A percentile compares a stretch with the other conserved stretches of the same genome.
Conservation (phyloP, 2,888 invertebrate genomes). For the Tridacna gigas region DNA sequence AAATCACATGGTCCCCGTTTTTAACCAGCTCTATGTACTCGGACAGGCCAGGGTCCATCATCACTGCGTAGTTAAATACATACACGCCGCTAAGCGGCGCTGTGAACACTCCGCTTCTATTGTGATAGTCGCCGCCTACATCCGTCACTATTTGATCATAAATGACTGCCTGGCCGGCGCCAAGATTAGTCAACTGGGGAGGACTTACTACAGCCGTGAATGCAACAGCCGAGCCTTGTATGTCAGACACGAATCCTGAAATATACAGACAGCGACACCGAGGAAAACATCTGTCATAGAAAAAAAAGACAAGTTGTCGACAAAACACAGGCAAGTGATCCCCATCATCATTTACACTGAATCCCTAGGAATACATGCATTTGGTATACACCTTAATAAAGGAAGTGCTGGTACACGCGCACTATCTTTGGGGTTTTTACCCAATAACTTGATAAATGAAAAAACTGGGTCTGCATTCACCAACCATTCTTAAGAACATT, state of each 20-base stretch:
- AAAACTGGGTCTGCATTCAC: no score
- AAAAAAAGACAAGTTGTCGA: no score
- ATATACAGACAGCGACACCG: neutral
- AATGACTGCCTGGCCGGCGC: constrained; percentile 29
- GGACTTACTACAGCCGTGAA: constrained; percentile 26
- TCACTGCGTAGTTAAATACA: constrained; percentile 30
- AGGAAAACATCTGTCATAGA: no score
- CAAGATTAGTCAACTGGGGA: constrained; percentile 14
- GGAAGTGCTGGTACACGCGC: no score
- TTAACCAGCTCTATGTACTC: constrained; percentile 29
- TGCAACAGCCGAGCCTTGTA: constrained; percentile 7
- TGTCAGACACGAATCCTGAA: constrained; percentile 17
- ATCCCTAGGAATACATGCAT: no score
- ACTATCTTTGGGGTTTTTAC: no score
- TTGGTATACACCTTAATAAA: no score
- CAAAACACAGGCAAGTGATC: no score
- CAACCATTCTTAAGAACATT: no score
- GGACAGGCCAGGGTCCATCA: constrained; percentile 31
- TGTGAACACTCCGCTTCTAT: constrained; percentile 34
- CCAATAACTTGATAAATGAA: no score
- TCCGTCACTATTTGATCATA: constrained; percentile 15
- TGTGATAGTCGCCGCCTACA: constrained; percentile 32
- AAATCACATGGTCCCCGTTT: constrained; percentile 37
- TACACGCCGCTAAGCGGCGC: constrained; percentile 42
- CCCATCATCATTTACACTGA: no score